Evolutionary conservation across 2,797 vertebrate genomes (phyloP).

Genomic region (Triplophysa bombifrons): DNA sequence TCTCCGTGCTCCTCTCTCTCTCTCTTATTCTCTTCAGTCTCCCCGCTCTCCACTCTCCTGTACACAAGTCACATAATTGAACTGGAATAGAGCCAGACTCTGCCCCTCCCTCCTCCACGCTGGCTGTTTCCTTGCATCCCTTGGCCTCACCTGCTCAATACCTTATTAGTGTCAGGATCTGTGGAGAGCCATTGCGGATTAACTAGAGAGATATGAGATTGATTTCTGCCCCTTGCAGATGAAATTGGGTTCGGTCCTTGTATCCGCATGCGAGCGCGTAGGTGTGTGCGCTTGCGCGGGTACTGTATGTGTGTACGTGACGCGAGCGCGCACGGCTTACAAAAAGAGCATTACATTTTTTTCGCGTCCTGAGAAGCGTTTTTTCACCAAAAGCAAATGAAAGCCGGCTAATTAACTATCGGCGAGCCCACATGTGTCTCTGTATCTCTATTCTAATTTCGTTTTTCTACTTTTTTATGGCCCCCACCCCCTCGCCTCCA

Average conservation of each 20-base stretch:
- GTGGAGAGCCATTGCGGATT: conserved; percentile 93
- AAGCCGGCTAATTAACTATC: conserved; percentile 81
- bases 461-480: not conserved
- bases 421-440: conserved; percentile 77
- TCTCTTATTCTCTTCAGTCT: conserved; percentile 52
- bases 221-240: conserved; percentile 90
- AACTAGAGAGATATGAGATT: conserved; percentile 98
- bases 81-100: conserved; percentile 85
- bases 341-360: conserved; percentile 47
- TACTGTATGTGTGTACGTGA: conserved; percentile 60
- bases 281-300: conserved; percentile 53
- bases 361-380: conserved; percentile 64
- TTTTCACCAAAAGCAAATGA: conserved; percentile 57
- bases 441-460: conserved; percentile 69
- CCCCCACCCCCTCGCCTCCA: conserved; percentile 41
- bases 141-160: conserved; percentile 96
- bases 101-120: conserved; percentile 41
- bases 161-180: conserved; percentile 99
- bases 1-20: conserved; percentile 48
- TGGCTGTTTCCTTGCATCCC: conserved; percentile 78
- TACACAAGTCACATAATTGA: conserved; percentile 90
- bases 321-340: conserved; percentile 60
- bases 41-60: conserved; percentile 69
- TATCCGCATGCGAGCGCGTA: conserved; percentile 57
- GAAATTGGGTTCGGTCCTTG: conserved; percentile 75